These are phyloP conservation scores for Philonicus albiceps DNA, from an alignment of 2,888 invertebrate genomes.

Conservation along the genomic window DNA sequence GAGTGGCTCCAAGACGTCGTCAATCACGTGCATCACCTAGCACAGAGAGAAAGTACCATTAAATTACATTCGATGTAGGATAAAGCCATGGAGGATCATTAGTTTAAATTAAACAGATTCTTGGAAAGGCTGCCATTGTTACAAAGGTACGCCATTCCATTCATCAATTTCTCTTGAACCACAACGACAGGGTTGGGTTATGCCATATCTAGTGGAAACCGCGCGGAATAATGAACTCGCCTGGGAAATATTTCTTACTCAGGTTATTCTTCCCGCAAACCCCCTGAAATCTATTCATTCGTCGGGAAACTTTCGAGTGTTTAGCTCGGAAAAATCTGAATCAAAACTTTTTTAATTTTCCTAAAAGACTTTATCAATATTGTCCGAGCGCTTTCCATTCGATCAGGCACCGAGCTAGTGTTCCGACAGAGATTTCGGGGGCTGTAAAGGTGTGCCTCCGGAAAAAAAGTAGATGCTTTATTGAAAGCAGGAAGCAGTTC, in stretches of 20 bases:
- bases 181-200: neutral
- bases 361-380: neutral
- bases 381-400: neutral
- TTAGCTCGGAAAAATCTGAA: neutral
- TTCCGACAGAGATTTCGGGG: neutral
- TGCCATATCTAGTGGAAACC: neutral
- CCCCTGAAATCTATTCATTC: neutral
- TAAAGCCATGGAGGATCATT: neutral
- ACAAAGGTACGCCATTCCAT: neutral
- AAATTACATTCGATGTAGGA: constrained; percentile 14
- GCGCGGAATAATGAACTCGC: neutral
- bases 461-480: neutral
- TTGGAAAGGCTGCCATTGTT: neutral
- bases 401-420: neutral
- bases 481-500: neutral
- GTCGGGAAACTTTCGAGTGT: neutral
- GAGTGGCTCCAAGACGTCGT: constrained; percentile 84
- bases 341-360: neutral
- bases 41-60: constrained; percentile 6
- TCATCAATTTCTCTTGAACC: neutral
- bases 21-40: constrained; percentile 87
- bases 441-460: neutral
- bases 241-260: neutral
- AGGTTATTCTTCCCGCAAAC: neutral
- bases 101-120: neutral